A percentile compares a stretch with the other conserved stretches of the same genome.
Evolutionary conservation across 2,888 invertebrate species (phyloP).

Genomic region (Diaperis boleti): DNA sequence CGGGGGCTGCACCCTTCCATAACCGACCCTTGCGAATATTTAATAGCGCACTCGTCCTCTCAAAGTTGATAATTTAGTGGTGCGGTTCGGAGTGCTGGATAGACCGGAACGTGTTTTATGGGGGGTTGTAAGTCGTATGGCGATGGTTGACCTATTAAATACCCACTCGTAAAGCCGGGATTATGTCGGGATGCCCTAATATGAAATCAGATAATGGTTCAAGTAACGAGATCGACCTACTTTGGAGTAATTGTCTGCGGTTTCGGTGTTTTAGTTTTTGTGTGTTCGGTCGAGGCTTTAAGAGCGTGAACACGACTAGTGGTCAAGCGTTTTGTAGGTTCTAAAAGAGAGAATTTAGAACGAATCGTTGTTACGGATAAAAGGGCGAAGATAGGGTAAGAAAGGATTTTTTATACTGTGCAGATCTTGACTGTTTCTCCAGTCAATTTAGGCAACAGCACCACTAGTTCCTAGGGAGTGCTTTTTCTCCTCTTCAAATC

Average conservation of each 20-base stretch:
- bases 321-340: too few relatives aligned
- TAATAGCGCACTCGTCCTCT: conserved; percentile 16
- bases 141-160: conserved; percentile 31
- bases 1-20: conserved; percentile 23
- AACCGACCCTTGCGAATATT: conserved; percentile 30
- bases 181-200: conserved; percentile 25
- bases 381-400: too few relatives aligned
- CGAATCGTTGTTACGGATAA: too few relatives aligned
- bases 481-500: too few relatives aligned
- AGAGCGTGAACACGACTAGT: conserved; percentile 9
- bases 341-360: too few relatives aligned
- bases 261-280: conserved; percentile 1
- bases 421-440: too few relatives aligned
- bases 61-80: conserved; percentile 28
- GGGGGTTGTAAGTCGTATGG: conserved; percentile 24
- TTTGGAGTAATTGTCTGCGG: conserved; percentile 8
- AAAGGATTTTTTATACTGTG: too few relatives aligned
- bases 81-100: conserved; percentile 15
- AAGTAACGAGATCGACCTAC: conserved; percentile 22
- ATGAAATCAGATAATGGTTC: conserved; percentile 14
- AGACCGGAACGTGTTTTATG: conserved; percentile 24
- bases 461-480: too few relatives aligned
- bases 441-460: too few relatives aligned
- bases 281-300: conserved; percentile 2
- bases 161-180: conserved; percentile 24